Evolutionary conservation across 2,888 invertebrate species (phyloP).

Genomic region (Xylota segnis): DNA sequence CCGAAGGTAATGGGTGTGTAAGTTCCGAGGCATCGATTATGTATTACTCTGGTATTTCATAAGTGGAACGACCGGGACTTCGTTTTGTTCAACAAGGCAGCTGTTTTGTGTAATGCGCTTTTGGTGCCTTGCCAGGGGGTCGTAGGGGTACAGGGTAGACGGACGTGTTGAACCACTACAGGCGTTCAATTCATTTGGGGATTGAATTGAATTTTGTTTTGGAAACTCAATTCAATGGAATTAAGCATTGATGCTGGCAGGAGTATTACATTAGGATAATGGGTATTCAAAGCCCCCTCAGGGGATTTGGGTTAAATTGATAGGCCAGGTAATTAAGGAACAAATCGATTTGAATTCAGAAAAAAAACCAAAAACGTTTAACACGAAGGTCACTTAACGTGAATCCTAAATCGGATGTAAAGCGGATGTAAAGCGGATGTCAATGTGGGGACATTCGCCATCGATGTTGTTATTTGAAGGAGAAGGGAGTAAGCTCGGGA

Average conservation of each 20-base stretch:
- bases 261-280: constrained; percentile 58
- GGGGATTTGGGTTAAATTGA: constrained; percentile 52
- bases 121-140: not conserved
- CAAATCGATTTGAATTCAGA: constrained; percentile 38
- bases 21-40: constrained; percentile 45
- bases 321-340: constrained; percentile 62
- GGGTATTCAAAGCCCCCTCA: constrained; percentile 28
- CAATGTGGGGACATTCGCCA: too few species aligned
- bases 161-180: not conserved
- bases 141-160: not conserved
- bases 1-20: constrained; percentile 13
- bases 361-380: not conserved
- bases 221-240: constrained; percentile 53
- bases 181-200: constrained; percentile 45
- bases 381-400: not conserved
- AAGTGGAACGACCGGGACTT: not conserved
- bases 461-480: too few species aligned
- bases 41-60: constrained; percentile 20
- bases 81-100: constrained; percentile 13
- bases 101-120: constrained; percentile 18
- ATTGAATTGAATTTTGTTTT: constrained; percentile 59
- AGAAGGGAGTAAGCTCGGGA: too few species aligned
- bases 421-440: too few species aligned
- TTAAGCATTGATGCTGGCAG: constrained; percentile 36
- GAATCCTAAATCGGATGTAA: too few species aligned